Conservation (phyloP, 2,888 invertebrate genomes). For the Sisyra nigra region DNA sequence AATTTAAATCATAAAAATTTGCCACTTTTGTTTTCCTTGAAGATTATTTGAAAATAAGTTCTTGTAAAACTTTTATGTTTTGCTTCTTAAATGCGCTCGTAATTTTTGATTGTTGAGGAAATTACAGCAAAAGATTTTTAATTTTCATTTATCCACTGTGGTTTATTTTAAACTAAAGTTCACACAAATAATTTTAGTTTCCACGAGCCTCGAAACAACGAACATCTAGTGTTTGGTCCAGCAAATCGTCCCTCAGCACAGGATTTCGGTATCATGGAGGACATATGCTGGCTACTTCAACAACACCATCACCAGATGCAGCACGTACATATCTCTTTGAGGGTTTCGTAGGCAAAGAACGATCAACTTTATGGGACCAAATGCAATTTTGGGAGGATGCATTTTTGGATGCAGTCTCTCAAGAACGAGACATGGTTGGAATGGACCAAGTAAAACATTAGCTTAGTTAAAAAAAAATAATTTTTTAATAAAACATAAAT, state of each 20-base stretch:
- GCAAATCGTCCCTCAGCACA: constrained; percentile 75
- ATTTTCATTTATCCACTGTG: background rate
- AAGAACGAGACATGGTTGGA: constrained; percentile 96
- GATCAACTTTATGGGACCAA: constrained; percentile 91
- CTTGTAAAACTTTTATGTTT: too few relatives aligned
- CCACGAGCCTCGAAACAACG: constrained; percentile 59
- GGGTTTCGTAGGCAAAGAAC: constrained; percentile 65
- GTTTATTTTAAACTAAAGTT: constrained; percentile 1
- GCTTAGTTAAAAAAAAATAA: background rate
- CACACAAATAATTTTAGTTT: constrained; percentile 34
- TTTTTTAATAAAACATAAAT: constrained; percentile 8
- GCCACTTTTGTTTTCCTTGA: too few relatives aligned
- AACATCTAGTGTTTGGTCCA: constrained; percentile 81
- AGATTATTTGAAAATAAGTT: too few relatives aligned
- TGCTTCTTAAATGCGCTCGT: too few relatives aligned
- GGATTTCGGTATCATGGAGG: constrained; percentile 80
- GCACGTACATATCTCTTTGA: constrained; percentile 85
- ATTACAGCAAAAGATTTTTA: too few relatives aligned
- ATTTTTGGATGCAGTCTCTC: constrained; percentile 92
- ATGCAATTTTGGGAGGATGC: constrained; percentile 99
- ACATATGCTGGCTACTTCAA: constrained; percentile 66
- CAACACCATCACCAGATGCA: constrained; percentile 80
- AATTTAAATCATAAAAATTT: too few relatives aligned
- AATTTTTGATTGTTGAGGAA: too few relatives aligned
- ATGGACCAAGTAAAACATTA: constrained; percentile 84